phyloP scores from a whole-genome alignment of 2,888 invertebrate genomes.

The Erebia ligea region DNA sequence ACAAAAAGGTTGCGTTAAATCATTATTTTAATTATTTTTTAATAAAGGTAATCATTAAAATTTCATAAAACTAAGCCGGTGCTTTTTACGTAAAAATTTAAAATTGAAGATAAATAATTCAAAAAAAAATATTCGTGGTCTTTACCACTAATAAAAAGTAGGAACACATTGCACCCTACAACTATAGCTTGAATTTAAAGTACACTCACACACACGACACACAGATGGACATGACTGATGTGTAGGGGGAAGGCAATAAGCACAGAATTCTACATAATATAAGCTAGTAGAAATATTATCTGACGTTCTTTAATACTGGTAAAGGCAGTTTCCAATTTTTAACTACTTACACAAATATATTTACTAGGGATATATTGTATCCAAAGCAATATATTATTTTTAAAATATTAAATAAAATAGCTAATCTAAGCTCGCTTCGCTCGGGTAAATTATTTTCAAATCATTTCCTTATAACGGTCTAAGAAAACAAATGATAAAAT shows the following conservation, averaged over 20 bases:
- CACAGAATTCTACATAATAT: not conserved
- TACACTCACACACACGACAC: conserved; percentile 33
- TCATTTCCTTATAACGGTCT: too few species aligned
- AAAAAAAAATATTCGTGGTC: not conserved
- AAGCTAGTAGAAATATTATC: too few species aligned
- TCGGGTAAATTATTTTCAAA: too few species aligned
- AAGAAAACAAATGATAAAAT: too few species aligned
- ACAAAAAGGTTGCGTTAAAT: conserved; percentile 2
- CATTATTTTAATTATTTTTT: not conserved
- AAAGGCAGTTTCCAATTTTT: too few species aligned
- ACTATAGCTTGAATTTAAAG: conserved; percentile 14
- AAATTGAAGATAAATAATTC: not conserved
- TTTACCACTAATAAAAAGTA: not conserved
- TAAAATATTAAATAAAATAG: too few species aligned
- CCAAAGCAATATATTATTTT: too few species aligned
- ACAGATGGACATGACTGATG: conserved; percentile 26
- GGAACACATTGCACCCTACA: conserved; percentile 11
- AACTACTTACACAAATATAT: too few species aligned
- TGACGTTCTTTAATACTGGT: too few species aligned
- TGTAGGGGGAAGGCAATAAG: conserved; percentile 30
- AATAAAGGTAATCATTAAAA: not conserved
- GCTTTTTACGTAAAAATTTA: not conserved
- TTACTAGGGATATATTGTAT: too few species aligned
- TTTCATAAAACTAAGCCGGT: not conserved
- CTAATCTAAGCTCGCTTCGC: too few species aligned